Evolutionary conservation across 2,888 invertebrate genomes (phyloP).

Genomic region (Stegana nigrithorax): DNA sequence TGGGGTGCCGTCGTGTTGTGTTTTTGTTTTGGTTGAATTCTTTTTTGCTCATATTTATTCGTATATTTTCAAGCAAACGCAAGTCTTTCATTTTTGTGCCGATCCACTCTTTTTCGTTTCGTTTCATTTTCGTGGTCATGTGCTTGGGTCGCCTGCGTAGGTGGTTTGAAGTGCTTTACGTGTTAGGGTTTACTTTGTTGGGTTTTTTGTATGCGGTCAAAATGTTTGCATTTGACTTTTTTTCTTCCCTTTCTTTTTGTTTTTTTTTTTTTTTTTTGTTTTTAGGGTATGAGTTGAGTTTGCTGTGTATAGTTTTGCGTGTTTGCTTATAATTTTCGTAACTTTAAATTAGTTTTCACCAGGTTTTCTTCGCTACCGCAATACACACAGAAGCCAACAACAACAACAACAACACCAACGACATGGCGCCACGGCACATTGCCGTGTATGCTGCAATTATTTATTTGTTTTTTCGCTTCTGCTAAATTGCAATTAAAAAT

Average conservation of each 20-base stretch:
- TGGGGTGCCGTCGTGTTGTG: neutral
- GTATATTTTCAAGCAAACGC: neutral
- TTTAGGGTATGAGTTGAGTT: no score
- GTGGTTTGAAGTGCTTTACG: neutral
- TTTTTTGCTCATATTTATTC: neutral
- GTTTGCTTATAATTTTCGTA: conserved; percentile 61
- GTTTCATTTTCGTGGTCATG: neutral
- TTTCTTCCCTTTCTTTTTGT: conserved; percentile 25
- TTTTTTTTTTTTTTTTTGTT: conserved; percentile 41
- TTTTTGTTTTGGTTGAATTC: neutral
- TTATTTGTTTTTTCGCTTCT: neutral
- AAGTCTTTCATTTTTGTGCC: neutral
- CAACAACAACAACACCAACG: no score
- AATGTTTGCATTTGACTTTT: conserved; percentile 9
- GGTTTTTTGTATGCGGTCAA: neutral
- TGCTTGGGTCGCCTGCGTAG: neutral
- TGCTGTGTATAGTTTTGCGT: conserved; percentile 62
- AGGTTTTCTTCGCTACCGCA: conserved; percentile 1
- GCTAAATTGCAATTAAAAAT: conserved; percentile 5
- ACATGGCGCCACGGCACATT: no score
- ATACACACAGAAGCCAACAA: no score
- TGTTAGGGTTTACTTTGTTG: conserved; percentile 25
- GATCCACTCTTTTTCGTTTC: neutral
- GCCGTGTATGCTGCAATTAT: no score
- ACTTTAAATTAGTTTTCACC: neutral